A percentile compares a stretch with the other conserved stretches of the same genome.
Conservation (phyloP, 2,113 vertebrate species). For the Cnemophilus loriae region DNA sequence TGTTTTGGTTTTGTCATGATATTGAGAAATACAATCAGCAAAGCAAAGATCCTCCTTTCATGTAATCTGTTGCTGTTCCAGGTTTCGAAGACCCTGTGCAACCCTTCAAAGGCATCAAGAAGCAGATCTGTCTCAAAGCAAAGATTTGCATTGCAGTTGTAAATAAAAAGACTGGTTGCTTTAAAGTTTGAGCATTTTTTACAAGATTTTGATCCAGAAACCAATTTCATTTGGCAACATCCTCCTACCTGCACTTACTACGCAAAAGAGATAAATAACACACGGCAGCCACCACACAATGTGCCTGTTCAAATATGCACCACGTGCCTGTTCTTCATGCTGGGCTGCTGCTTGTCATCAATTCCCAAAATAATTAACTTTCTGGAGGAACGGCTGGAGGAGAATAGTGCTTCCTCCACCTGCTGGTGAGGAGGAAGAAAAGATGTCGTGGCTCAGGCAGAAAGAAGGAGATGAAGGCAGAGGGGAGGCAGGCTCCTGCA, state of each 20-base stretch:
- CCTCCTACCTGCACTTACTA: not conserved
- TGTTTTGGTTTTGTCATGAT: not conserved
- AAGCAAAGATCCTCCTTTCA: not conserved
- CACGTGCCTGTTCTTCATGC: not conserved
- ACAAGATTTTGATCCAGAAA: not conserved
- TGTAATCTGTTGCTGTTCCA: not conserved
- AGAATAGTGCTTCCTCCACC: slow-evolving; percentile 64
- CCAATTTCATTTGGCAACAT: not conserved
- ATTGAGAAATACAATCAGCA: not conserved
- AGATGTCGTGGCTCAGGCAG: not conserved
- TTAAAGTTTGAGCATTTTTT: not conserved
- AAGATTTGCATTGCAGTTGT: not conserved
- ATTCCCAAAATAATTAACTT: slow-evolving; percentile 30
- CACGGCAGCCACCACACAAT: not conserved
- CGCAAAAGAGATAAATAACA: not conserved
- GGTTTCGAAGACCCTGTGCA: not conserved
- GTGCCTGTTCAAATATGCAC: not conserved
- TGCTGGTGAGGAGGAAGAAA: slow-evolving; percentile 59
- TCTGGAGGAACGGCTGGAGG: not conserved
- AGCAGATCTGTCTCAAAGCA: not conserved
- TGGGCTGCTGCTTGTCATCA: slow-evolving; percentile 34
- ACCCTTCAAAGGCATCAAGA: not conserved
- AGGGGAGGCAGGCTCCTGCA: not conserved
- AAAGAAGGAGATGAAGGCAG: not conserved
- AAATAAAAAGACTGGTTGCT: not conserved